These are phyloP conservation scores for Thunnus albacares DNA, from an alignment of 2,797 vertebrate genomes.

Conservation along the genomic window DNA sequence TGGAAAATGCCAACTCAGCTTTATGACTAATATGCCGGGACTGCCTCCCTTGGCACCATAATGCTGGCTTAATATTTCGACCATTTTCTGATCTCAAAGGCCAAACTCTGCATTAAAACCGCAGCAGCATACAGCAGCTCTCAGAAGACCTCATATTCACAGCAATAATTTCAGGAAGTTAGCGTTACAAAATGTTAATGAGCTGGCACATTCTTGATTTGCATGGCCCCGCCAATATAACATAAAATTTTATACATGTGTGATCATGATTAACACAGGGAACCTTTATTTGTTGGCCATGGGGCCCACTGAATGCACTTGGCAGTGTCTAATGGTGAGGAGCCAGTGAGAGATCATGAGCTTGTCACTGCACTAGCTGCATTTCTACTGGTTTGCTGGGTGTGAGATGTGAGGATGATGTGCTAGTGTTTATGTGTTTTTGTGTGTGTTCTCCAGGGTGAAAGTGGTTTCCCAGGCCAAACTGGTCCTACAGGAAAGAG, in stretches of 20 bases:
- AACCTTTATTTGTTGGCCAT: conserved; percentile 26
- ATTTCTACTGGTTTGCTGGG: background rate
- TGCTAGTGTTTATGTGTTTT: background rate
- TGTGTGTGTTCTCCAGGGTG: conserved; percentile 86
- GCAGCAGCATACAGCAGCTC: conserved; percentile 9
- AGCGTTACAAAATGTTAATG: conserved; percentile 29
- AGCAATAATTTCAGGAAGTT: conserved; percentile 18
- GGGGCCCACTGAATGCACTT: background rate
- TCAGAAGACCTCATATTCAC: conserved; percentile 26
- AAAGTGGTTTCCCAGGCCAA: conserved; percentile 91
- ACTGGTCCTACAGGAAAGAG: conserved; percentile 89
- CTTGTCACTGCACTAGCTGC: background rate
- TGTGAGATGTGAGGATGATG: background rate
- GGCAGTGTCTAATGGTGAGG: background rate
- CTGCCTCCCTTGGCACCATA: conserved; percentile 28
- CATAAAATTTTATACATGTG: conserved; percentile 30
- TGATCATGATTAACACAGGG: conserved; percentile 31
- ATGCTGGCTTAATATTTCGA: conserved; percentile 38
- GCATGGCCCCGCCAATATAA: conserved; percentile 12
- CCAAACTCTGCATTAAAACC: conserved; percentile 31
- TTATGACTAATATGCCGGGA: conserved; percentile 35
- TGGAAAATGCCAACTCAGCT: conserved; percentile 44
- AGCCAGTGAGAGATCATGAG: conserved; percentile 14
- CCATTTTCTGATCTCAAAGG: conserved; percentile 44
- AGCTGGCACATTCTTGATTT: conserved; percentile 20